Base-by-base conservation (phyloP, 2,113 vertebrate genomes). In the Ailurus styani region DNA sequence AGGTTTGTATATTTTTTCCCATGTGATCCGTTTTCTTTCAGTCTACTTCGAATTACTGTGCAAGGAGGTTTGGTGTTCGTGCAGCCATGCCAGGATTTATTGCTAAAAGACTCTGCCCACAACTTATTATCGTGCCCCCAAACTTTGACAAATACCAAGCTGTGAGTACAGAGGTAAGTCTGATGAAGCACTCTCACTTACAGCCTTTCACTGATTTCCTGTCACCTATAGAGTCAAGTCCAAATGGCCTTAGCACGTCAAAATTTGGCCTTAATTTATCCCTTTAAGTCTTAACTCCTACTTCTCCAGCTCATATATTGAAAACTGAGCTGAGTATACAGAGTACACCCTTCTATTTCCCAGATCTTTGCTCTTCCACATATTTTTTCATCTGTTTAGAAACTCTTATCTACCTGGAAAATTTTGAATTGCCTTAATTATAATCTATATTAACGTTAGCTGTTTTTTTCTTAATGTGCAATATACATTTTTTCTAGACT, bases 41-140 rank as follows among this genome's bases (percentile, higher is more conserved):
- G 99, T 99, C 99, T 62, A 99, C 99, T 23, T 99, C 99, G 79
- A 99, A 99, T 98, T 99, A 99, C 98, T 99, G 99, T 34, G 99
- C 99, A 90, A 99, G 99, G 96, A 99, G 99, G 97, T 99, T 99
- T 29, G 99, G 99, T 47, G 99, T 99, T 60, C 99, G 99, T 98
- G 99, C 99, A 70, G 99, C 99, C 75, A 99, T 99, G 99, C 99
- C 99, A 95, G 99, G 99, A 91, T 99, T 99, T 98, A 99, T 99
- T 98, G 99, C 99, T 64, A 99, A 99, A 98, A 99, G 99, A 91
- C 99, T 99, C 5, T 99, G 99, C 97, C 99, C 99, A 15, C 98
- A 99, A 94, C 98, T 99, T 93, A 98, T 99, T 77, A 99, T 99
- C 95, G 99, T 99, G 86, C 99, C 99, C 52, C 95, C 97, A 72